Base-by-base conservation (phyloP, 2,113 vertebrate genomes). In the Calyptommatus sinebrachiatus region DNA sequence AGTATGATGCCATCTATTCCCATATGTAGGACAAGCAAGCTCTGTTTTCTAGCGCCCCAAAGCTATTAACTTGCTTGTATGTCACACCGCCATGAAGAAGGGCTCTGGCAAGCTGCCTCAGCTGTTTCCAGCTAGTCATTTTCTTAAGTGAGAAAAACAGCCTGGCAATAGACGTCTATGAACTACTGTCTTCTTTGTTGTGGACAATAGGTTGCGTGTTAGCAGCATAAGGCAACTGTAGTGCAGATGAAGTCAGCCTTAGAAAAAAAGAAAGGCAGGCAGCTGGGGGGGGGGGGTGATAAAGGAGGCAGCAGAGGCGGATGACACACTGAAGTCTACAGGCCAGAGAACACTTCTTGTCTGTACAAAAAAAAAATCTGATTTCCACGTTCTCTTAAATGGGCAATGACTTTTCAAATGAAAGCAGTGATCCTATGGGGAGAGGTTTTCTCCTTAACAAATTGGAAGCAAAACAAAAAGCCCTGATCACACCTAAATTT, bases 211-310 rank as follows among this genome's bases (percentile, higher is more conserved):
- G 69, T n/a, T 61, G 5, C 76, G 46, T 84, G 22, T 65, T 78
- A 50, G 0, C 0, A 50, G 0, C 0, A 21, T 71, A 20, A 69
- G 7, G 35, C 31, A 60, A 35, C 14, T n/a, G 28, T 1, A 70
- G 7, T 45, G 18, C 31, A 35, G 14, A 6, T 77, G 9, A 81
- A 84, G 66, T 50, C 7, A 14, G 10, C 71, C 12, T 61, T 5
- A 67, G 50, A 77, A 66, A 7, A n/a, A 20, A 24, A 22, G 18
- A n/a, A 45, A 62, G 35, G 5, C 28, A 46, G 46, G 35, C 45
- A n/a, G 53, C 53, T 18, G 18, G 14, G 18, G 53, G 11, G 53
- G 4, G 16, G 53, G 53, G 35, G 14, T 14, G 53, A 12, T 41
- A 41, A 41, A 41, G 35, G 35, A 41, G 35, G 35, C 35, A 41